Evolutionary conservation across 2,113 vertebrate species (phyloP).

Genomic region (Corythornis cristatus): DNA sequence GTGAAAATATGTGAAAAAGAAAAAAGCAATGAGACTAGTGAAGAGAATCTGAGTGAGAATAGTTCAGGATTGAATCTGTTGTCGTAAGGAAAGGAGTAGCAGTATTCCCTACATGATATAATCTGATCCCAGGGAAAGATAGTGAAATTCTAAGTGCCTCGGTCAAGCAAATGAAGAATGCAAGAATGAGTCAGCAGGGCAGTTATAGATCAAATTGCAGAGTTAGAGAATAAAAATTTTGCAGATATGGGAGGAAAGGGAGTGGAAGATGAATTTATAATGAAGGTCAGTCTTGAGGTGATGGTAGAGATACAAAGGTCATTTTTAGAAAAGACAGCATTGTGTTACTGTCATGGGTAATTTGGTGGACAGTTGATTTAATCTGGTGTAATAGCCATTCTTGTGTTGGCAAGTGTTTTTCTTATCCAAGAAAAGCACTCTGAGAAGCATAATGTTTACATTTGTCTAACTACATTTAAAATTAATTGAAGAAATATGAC

Average conservation of each 20-base stretch:
- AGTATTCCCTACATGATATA: neutral
- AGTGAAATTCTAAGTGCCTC: neutral
- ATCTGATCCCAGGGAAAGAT: neutral
- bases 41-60: conserved; percentile 47
- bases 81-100: neutral
- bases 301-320: neutral
- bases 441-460: neutral
- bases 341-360: neutral
- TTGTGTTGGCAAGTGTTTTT: neutral
- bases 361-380: neutral
- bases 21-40: conserved; percentile 21
- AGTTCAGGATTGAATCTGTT: conserved; percentile 28
- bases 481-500: conserved; percentile 17
- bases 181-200: neutral
- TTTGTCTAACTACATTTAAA: neutral
- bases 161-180: neutral
- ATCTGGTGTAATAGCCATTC: neutral
- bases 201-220: neutral
- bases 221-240: neutral
- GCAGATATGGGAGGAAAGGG: neutral
- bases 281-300: neutral
- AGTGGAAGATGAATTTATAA: neutral
- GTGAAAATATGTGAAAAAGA: conserved; percentile 33
- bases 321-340: neutral
- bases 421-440: neutral